phyloP scores from a whole-genome alignment of 2,888 invertebrate genomes.

The Candidula unifasciata region DNA sequence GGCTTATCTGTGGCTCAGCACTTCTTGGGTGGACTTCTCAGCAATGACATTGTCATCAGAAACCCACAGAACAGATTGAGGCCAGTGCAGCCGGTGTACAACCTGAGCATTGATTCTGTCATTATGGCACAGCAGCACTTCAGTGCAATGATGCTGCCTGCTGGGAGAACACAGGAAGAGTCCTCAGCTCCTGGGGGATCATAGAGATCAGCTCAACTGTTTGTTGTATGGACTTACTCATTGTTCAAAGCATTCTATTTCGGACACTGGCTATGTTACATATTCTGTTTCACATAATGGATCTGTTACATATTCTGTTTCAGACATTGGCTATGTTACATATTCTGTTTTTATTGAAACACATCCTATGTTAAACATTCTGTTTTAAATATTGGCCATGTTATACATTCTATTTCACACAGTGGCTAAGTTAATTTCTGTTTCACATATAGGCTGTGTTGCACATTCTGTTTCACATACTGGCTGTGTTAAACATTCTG shows the following conservation, averaged over 20 bases:
- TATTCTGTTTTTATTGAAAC: too few relatives aligned
- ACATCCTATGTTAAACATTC: too few relatives aligned
- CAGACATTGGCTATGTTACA: too few relatives aligned
- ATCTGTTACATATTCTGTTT: too few relatives aligned
- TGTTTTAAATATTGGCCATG: too few relatives aligned
- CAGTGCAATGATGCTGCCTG: slow-evolving; percentile 26
- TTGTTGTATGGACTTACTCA: not conserved
- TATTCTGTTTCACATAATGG: not conserved
- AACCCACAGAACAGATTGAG: slow-evolving; percentile 84
- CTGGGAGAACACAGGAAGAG: not conserved
- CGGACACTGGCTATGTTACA: not conserved
- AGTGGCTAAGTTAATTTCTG: too few relatives aligned
- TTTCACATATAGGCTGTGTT: not conserved
- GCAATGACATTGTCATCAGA: slow-evolving; percentile 82
- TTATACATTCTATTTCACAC: too few relatives aligned
- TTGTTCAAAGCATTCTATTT: not conserved
- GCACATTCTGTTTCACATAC: too few relatives aligned
- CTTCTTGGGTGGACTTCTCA: slow-evolving; percentile 77
- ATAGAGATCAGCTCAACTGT: not conserved
- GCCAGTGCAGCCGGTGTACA: slow-evolving; percentile 89
- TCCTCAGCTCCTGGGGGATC: not conserved
- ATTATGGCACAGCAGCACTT: slow-evolving; percentile 49
- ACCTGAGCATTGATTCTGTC: slow-evolving; percentile 85
- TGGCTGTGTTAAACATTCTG: not conserved
- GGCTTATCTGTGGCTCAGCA: slow-evolving; percentile 94